phyloP scores from a whole-genome alignment of 2,888 invertebrate species.

The Bimastos eiseni region DNA sequence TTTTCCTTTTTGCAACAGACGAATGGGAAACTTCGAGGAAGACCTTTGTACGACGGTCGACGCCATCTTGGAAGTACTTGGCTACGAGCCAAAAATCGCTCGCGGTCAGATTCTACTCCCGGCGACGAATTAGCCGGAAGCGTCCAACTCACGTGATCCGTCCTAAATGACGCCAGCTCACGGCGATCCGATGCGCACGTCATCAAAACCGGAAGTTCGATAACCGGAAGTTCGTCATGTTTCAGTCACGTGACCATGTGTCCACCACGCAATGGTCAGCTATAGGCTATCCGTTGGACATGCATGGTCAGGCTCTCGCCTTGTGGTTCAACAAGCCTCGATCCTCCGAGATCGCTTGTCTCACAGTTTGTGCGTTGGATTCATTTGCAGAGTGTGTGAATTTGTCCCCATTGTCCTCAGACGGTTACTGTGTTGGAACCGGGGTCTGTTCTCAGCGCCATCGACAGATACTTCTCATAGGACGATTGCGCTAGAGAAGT shows the following conservation, averaged over 20 bases:
- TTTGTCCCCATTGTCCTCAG: too few species aligned
- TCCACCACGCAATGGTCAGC: too few species aligned
- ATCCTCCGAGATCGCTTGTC: too few species aligned
- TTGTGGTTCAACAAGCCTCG: too few species aligned
- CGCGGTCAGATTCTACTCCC: neutral
- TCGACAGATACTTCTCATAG: neutral
- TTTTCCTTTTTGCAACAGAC: slow-evolving; percentile 48
- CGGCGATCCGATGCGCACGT: neutral
- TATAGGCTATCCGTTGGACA: too few species aligned
- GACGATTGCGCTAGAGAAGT: neutral
- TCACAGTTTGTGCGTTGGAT: too few species aligned
- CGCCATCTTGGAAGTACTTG: slow-evolving; percentile 56
- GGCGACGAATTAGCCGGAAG: slow-evolving; percentile 6
- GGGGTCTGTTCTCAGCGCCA: neutral
- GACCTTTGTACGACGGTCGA: slow-evolving; percentile 59
- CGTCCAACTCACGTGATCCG: neutral
- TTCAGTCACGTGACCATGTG: neutral
- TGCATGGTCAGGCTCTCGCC: too few species aligned
- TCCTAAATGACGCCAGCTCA: neutral
- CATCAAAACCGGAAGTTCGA: neutral
- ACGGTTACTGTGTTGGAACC: neutral
- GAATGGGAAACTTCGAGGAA: slow-evolving; percentile 59
- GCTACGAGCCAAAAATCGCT: slow-evolving; percentile 53
- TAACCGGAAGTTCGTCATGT: neutral
- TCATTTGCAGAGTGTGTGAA: too few species aligned